These are phyloP conservation scores for Dendrolimus kikuchii DNA, from an alignment of 1,140 invertebrate genomes.

Conservation along the genomic window DNA sequence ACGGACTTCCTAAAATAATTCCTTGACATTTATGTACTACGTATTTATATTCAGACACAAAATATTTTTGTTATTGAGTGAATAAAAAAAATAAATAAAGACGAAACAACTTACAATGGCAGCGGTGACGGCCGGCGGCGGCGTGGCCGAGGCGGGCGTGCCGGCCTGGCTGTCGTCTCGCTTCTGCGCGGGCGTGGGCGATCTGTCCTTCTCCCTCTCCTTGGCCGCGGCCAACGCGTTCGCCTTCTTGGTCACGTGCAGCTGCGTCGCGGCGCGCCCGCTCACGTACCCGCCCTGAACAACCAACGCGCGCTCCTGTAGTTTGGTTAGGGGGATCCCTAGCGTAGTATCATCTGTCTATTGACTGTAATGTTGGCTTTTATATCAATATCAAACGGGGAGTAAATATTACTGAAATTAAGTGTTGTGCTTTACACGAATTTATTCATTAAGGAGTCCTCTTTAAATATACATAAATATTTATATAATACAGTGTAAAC, in stretches of 20 bases:
- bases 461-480: too few species aligned
- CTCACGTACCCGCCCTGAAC: constrained; percentile 76
- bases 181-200: constrained; percentile 29
- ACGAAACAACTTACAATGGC: too few species aligned
- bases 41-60: too few species aligned
- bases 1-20: too few species aligned
- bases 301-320: constrained; percentile 74
- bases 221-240: constrained; percentile 76
- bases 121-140: constrained; percentile 34
- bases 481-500: too few species aligned
- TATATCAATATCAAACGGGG: background rate
- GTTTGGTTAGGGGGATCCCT: constrained; percentile 43
- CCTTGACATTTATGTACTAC: too few species aligned
- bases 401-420: background rate
- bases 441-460: too few species aligned
- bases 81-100: too few species aligned
- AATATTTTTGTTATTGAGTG: too few species aligned
- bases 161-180: constrained; percentile 24
- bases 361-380: constrained; percentile 34
- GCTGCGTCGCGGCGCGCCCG: constrained; percentile 63
- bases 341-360: constrained; percentile 48
- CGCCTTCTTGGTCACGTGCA: constrained; percentile 77
- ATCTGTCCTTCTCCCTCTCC: constrained; percentile 35
- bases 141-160: constrained; percentile 33
- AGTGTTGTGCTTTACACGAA: constrained; percentile 6